Conservation (phyloP, 2,888 invertebrate species). For the Mesoligia furuncula region DNA sequence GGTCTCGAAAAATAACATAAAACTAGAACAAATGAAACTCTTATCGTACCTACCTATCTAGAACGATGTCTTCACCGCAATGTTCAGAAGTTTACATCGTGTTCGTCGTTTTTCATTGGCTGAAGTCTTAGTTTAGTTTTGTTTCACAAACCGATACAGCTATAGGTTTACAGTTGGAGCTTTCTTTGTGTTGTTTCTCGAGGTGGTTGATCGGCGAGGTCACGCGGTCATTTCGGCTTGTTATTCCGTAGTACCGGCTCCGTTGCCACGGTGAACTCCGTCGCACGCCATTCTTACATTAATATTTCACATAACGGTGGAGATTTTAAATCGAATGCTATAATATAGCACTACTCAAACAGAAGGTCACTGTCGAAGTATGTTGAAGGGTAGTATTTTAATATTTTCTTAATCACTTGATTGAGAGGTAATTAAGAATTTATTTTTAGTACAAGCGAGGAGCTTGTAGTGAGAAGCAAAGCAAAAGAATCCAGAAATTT, state of each 20-base stretch:
- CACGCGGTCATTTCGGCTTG: slow-evolving; percentile 74
- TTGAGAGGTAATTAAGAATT: not conserved
- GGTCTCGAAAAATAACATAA: not conserved
- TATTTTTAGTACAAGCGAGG: not conserved
- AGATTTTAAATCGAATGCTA: slow-evolving; percentile 60
- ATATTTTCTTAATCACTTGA: slow-evolving; percentile 1
- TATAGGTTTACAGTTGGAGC: slow-evolving; percentile 25
- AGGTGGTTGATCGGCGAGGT: slow-evolving; percentile 75
- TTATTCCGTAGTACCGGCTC: slow-evolving; percentile 66
- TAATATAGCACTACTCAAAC: slow-evolving; percentile 17
- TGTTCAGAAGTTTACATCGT: not conserved
- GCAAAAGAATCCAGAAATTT: not conserved
- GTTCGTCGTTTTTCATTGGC: slow-evolving; percentile 12
- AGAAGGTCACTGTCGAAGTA: slow-evolving; percentile 58
- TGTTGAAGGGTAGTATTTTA: slow-evolving; percentile 26
- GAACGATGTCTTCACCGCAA: slow-evolving; percentile 10
- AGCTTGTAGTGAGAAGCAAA: not conserved
- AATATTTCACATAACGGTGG: slow-evolving; percentile 56
- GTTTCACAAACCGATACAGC: slow-evolving; percentile 20
- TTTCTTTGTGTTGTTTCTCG: slow-evolving; percentile 44
- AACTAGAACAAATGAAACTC: not conserved
- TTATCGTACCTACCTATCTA: not conserved
- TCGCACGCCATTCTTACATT: slow-evolving; percentile 65
- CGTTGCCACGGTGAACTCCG: slow-evolving; percentile 70
- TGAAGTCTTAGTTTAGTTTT: slow-evolving; percentile 20